phyloP scores from a whole-genome alignment of 2,888 invertebrate species.

The Axea sp. region DNA sequence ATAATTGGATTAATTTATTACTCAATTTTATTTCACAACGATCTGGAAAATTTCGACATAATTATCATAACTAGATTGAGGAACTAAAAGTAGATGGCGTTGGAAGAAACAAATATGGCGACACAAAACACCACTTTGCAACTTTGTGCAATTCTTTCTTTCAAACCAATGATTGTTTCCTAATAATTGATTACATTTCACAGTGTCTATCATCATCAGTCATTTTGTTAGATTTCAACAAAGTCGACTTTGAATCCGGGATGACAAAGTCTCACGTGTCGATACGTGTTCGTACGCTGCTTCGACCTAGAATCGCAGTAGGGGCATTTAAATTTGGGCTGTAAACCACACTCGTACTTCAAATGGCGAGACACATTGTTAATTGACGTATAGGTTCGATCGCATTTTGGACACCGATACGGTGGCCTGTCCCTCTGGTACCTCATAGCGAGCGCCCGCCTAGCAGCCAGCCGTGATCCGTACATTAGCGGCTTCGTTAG shows the following conservation, averaged over 20 bases:
- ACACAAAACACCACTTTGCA: no score
- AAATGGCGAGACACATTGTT: constrained; percentile 61
- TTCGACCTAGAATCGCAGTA: constrained; percentile 64
- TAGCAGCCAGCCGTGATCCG: constrained; percentile 1
- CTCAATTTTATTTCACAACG: neutral
- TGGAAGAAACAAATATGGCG: no score
- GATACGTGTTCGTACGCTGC: constrained; percentile 64
- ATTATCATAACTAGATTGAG: neutral
- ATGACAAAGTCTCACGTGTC: constrained; percentile 60
- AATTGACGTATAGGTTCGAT: constrained; percentile 64
- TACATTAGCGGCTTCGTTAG: constrained; percentile 13
- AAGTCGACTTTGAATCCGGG: constrained; percentile 56
- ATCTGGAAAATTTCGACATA: neutral
- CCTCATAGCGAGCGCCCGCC: constrained; percentile 7
- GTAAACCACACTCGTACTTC: constrained; percentile 64
- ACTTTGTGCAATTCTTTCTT: no score
- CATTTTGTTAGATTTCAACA: constrained; percentile 39
- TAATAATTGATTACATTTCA: neutral
- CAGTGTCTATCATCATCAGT: neutral
- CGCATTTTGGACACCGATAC: constrained; percentile 69
- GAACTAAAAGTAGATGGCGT: neutral
- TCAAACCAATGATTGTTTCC: no score
- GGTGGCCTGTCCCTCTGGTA: constrained; percentile 12
- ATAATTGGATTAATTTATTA: constrained; percentile 16
- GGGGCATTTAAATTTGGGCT: constrained; percentile 64